Conservation (phyloP, 2,113 vertebrate genomes). For the Nesoenas mayeri region DNA sequence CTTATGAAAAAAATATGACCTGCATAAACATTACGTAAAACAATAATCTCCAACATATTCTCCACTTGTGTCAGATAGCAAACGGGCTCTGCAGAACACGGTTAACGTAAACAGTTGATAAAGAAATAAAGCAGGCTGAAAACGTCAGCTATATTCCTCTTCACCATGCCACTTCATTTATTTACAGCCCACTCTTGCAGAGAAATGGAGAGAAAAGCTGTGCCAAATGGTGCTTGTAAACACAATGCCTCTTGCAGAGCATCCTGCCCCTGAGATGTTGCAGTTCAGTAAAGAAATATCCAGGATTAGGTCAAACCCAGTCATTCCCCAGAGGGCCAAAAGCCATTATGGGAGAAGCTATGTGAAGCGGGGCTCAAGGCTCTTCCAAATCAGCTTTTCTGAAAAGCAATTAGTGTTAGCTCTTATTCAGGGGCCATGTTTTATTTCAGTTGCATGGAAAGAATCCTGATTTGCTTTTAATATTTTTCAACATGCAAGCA, state of each 20-base stretch:
- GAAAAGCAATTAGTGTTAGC: background rate
- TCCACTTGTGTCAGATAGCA: background rate
- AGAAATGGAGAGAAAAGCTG: background rate
- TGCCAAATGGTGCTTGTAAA: background rate
- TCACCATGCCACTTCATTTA: background rate
- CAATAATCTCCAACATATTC: background rate
- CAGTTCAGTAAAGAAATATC: background rate
- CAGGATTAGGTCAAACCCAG: background rate
- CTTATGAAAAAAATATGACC: background rate
- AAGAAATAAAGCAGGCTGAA: background rate
- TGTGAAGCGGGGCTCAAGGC: background rate
- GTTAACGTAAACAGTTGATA: background rate
- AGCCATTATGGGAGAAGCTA: background rate
- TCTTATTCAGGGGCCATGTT: background rate
- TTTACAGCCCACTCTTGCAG: background rate
- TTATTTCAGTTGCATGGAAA: background rate
- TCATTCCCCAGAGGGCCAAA: background rate
- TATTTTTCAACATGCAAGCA: background rate
- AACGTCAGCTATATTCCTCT: background rate
- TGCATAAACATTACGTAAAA: background rate
- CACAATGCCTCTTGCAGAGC: background rate
- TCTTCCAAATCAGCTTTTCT: background rate
- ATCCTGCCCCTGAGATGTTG: background rate
- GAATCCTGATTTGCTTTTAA: background rate
- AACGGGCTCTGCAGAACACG: background rate